These are phyloP conservation scores for Lordiphosa stackelbergi DNA, from an alignment of 1,140 invertebrate genomes.

Conservation along the genomic window DNA sequence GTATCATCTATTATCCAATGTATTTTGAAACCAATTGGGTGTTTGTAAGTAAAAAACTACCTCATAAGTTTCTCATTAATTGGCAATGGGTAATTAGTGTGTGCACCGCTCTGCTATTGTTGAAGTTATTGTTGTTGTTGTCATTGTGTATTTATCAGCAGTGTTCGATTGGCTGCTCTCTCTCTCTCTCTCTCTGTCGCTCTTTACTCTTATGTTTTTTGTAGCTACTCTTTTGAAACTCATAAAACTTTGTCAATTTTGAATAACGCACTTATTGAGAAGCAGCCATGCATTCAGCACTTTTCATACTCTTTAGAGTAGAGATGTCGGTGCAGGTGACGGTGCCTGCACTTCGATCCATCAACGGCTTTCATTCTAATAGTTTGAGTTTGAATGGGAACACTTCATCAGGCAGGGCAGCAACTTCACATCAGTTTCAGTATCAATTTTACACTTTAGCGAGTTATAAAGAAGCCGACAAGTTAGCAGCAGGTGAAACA, in stretches of 20 bases:
- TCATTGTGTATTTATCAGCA: slow-evolving; percentile 45
- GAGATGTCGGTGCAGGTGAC: too few species aligned
- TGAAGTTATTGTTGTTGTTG: slow-evolving; percentile 4
- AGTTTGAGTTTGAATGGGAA: slow-evolving; percentile 26
- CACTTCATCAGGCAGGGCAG: slow-evolving; percentile 38
- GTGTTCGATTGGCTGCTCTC: slow-evolving; percentile 23
- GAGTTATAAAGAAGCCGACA: slow-evolving; percentile 23
- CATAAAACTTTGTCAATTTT: slow-evolving; percentile 5
- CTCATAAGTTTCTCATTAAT: slow-evolving; percentile 23
- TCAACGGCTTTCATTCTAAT: slow-evolving; percentile 30
- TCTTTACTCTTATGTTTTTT: too few species aligned
- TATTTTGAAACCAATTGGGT: slow-evolving; percentile 71
- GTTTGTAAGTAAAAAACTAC: slow-evolving; percentile 62
- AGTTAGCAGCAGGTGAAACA: slow-evolving; percentile 42
- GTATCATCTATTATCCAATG: slow-evolving; percentile 28
- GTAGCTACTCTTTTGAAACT: neutral
- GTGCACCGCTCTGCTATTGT: neutral
- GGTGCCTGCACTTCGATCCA: neutral
- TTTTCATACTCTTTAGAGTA: neutral
- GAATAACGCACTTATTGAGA: slow-evolving; percentile 1
- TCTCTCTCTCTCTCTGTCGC: neutral
- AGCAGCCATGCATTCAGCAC: slow-evolving; percentile 6
- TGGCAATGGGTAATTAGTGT: slow-evolving; percentile 17
- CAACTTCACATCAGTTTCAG: slow-evolving; percentile 22
- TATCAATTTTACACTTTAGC: slow-evolving; percentile 64